Evolutionary conservation across 2,888 invertebrate species (phyloP).

Genomic region (Microctonus hyperodae): DNA sequence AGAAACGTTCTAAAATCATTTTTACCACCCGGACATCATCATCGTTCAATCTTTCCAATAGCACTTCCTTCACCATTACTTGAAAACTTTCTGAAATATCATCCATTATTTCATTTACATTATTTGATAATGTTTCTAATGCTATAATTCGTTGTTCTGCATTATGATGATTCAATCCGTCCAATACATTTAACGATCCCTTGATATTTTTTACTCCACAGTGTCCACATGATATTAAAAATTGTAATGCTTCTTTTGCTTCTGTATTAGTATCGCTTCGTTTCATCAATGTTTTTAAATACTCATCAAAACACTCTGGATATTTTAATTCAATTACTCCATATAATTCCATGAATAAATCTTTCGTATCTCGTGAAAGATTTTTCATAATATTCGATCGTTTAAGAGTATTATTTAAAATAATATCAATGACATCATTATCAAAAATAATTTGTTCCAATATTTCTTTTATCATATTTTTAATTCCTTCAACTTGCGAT

Average conservation of each 20-base stretch:
- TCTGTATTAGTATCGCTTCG: constrained; percentile 39
- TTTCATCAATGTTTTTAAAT: constrained; percentile 69
- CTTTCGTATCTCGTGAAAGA: constrained; percentile 30
- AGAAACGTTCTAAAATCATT: constrained; percentile 58
- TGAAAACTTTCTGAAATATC: constrained; percentile 53
- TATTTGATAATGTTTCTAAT: constrained; percentile 64
- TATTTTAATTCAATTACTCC: constrained; percentile 72
- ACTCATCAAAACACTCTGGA: constrained; percentile 74
- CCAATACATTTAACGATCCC: constrained; percentile 50
- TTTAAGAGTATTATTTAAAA: constrained; percentile 48
- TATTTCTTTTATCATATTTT: constrained; percentile 68
- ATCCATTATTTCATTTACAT: constrained; percentile 63
- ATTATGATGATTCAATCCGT: constrained; percentile 73
- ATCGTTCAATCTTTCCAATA: constrained; percentile 74
- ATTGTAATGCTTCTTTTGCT: constrained; percentile 46
- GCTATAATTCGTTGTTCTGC: constrained; percentile 73
- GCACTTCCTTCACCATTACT: constrained; percentile 71
- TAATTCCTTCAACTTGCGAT: constrained; percentile 61
- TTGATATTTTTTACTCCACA: constrained; percentile 47
- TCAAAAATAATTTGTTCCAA: constrained; percentile 70
- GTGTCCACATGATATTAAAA: constrained; percentile 55
- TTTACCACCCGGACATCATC: constrained; percentile 71
- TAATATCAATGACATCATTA: constrained; percentile 59
- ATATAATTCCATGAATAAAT: constrained; percentile 49
- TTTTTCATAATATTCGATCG: neutral